Evolutionary conservation across 2,888 invertebrate genomes (phyloP), one percentile per base, ranked within the genome.

Genomic region (Chalcosyrphus nemorum): DNA sequence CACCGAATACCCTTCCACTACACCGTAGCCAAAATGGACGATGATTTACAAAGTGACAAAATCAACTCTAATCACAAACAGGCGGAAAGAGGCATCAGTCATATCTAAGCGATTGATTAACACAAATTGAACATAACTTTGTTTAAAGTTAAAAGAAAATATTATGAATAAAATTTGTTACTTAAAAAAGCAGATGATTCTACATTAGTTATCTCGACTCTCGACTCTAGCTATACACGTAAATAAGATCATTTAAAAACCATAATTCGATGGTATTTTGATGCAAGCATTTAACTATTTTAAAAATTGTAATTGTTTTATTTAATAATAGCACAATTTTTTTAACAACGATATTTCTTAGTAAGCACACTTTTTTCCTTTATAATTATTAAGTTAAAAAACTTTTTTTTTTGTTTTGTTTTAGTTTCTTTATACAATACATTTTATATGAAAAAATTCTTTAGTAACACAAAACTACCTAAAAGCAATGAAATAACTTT

Each of bases 341-440:
- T 29, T 35, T 74, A 74, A 75, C 65, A 66, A 75, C 65, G 57
- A 75, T 75, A 66, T 75, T 75, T 57, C 38, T 24, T 75, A 56
- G 65, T 75, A 75, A 75, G 75, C 75, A 66, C 75, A 75, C 75
- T 75, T 75, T 65, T 66, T 57, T 38, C 57, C 47, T 74, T 65
- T 43, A 56, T 65, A 75, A 43, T 32, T 50, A 65, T 66, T 75
- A 57, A 59, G 47, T 35, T 56, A 65, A 74, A 74, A 54, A 54
- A 45, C 32, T 7, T 21, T 47, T 7, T 32, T 47, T 56, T 19
- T 19, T 43, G 2, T 52, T 56, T 29, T n/a, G 11, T 52, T 63
- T 63, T 29, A 15, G 17, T 52, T n/a, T 19, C 63, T 52, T 52
- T 72, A 61, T 17, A 61, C 21, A 11, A 15, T 57, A 35, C 9